Conservation (phyloP, 2,888 invertebrate species). For the Gnatocerus cornutus region DNA sequence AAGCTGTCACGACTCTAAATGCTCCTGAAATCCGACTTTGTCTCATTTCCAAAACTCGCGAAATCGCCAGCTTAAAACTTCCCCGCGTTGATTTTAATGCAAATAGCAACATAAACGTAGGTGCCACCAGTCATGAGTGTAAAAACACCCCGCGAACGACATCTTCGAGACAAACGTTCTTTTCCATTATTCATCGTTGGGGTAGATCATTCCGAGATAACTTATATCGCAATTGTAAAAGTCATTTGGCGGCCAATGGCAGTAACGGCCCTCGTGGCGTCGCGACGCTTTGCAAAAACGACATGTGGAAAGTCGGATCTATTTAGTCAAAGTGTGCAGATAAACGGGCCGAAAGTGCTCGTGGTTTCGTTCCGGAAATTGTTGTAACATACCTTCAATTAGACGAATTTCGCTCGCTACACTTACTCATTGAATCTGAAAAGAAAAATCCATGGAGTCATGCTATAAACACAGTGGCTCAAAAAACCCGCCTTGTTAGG, state of each 20-base stretch:
- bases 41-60: conserved; percentile 41
- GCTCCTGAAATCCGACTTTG: conserved; percentile 44
- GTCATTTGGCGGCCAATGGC: conserved; percentile 68
- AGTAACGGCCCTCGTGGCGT: conserved; percentile 60
- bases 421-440: conserved; percentile 43
- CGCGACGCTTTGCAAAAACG: conserved; percentile 41
- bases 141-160: conserved; percentile 38
- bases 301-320: background rate
- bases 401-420: conserved; percentile 22
- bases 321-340: background rate
- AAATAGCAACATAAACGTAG: conserved; percentile 13
- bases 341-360: background rate
- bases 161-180: conserved; percentile 54
- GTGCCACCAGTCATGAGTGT: conserved; percentile 30
- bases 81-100: conserved; percentile 38
- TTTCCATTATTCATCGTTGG: conserved; percentile 64
- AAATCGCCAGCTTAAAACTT: conserved; percentile 49
- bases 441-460: conserved; percentile 30
- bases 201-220: conserved; percentile 67
- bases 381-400: background rate
- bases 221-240: conserved; percentile 68
- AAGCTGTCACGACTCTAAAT: conserved; percentile 20
- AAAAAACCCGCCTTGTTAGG: conserved; percentile 33
- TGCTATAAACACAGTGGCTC: conserved; percentile 7
- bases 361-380: background rate